These are phyloP conservation scores for Pavo muticus DNA, from an alignment of 2,113 vertebrate genomes.

Conservation along the genomic window DNA sequence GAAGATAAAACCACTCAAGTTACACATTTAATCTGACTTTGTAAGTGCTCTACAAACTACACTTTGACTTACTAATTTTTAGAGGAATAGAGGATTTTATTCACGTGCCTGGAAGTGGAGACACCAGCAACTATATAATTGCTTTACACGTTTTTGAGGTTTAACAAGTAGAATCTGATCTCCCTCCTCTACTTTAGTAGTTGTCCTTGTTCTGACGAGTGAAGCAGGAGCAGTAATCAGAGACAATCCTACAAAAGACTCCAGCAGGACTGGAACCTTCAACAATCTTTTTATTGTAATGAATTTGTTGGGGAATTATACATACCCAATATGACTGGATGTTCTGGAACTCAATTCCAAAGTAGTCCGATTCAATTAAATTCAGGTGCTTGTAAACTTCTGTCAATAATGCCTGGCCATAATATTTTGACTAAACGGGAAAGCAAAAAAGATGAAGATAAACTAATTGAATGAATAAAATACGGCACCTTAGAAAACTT, in stretches of 20 bases:
- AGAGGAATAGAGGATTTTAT: background rate
- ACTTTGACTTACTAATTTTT: background rate
- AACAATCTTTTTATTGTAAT: background rate
- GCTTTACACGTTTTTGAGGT: background rate
- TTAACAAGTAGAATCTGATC: background rate
- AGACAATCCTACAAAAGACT: background rate
- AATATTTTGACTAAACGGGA: constrained; percentile 81
- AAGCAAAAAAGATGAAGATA: background rate
- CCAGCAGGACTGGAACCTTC: background rate
- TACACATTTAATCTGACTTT: background rate
- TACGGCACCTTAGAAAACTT: background rate
- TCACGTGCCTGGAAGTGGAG: background rate
- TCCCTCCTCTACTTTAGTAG: background rate
- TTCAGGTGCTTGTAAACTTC: constrained; percentile 90
- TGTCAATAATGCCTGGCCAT: constrained; percentile 83
- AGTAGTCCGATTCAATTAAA: constrained; percentile 95
- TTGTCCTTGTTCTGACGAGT: rapidly evolving
- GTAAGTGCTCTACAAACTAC: background rate
- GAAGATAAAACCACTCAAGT: background rate
- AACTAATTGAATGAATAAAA: background rate
- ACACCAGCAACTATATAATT: background rate
- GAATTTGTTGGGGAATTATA: background rate
- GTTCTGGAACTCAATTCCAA: constrained; percentile 95
- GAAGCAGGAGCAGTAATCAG: background rate
- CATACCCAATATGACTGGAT: constrained; percentile 91